Base-by-base conservation (phyloP, 2,888 invertebrate species). In the Leucoptera coffeella region DNA sequence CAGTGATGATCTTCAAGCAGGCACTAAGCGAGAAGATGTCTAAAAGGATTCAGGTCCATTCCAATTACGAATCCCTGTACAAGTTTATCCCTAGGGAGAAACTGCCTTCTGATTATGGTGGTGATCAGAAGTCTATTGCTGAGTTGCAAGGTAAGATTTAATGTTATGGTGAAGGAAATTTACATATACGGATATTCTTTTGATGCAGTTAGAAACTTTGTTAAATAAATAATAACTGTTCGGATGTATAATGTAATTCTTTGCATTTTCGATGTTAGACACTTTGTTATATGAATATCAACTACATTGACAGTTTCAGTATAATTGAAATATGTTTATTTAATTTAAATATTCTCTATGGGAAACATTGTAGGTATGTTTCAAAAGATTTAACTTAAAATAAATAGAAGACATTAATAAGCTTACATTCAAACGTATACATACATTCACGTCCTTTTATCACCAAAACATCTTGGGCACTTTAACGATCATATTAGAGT, bases 61-160 rank as follows among this genome's bases (percentile, higher is more conserved):
- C 29, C 2, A 34, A 23, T 17, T 3, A 41, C 3, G 45, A 50
- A 3, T 32, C 41, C 0, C 24, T 50, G 2, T 30, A 42, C 19
- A 29, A 45, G 1, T 29, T 30, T n/a, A 15, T 50, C 10, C 38
- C 42, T 0, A 40, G 28, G 25, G 42, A 44, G 2, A 26, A 36
- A 4, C 28, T 50, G 4, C 51, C 51, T 1, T 20, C 25, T 14
- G 51, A 51, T 1, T 40, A 38, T 12, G 50, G 47, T 0, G 50
- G 50, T 0, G 25, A 35, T 12, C 44, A 38, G 4, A 38, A 25
- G 11, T 30, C 35, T 11, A 12, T 43, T 0, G 30, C 34, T 4
- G 41, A 45, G 24, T 20, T 47, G 3, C 14, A 26, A n/a, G 45
- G 52, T 53, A 32, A 30, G 32, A 33, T 15, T 23, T 10, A n/a